A percentile compares a stretch with the other conserved stretches of the same genome.
These are phyloP conservation scores for Drosophila nebulosa DNA, from an alignment of 1,140 invertebrate species.

Conservation along the genomic window DNA sequence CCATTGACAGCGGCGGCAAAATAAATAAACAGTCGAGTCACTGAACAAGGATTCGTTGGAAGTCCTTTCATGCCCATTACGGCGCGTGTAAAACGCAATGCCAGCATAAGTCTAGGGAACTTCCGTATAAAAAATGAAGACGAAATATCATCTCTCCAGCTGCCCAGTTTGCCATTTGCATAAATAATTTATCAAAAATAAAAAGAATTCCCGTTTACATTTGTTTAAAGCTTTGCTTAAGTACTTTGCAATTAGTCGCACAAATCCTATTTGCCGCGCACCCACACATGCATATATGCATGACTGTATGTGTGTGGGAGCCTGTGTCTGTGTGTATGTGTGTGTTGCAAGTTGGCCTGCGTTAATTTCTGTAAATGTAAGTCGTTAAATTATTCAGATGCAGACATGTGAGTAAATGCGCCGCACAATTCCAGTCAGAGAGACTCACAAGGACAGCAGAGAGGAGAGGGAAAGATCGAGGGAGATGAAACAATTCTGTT, in stretches of 20 bases:
- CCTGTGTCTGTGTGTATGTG: not conserved
- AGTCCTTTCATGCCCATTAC: conserved; percentile 66
- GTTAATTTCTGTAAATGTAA: conserved; percentile 79
- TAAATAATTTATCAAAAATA: conserved; percentile 74
- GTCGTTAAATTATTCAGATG: conserved; percentile 70
- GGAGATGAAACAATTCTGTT: conserved; percentile 7
- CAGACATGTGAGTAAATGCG: conserved; percentile 62
- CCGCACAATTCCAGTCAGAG: conserved; percentile 32
- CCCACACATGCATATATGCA: conserved; percentile 20
- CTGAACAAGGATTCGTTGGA: conserved; percentile 22
- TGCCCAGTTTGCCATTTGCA: conserved; percentile 36
- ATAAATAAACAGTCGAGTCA: conserved; percentile 34
- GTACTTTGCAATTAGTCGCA: conserved; percentile 79
- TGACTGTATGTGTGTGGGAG: conserved; percentile 20
- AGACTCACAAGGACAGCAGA: no score
- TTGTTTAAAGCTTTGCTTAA: conserved; percentile 79
- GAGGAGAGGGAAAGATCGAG: not conserved
- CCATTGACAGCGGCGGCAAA: conserved; percentile 37
- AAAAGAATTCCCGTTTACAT: conserved; percentile 58
- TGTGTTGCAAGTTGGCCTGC: conserved; percentile 30
- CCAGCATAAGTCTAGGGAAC: no score
- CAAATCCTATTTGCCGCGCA: conserved; percentile 70
- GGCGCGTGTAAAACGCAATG: not conserved
- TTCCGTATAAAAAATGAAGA: not conserved
- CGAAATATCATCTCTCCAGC: not conserved